Evolutionary conservation across 2,113 vertebrate species (phyloP).

Genomic region (Dasypus novemcinctus): DNA sequence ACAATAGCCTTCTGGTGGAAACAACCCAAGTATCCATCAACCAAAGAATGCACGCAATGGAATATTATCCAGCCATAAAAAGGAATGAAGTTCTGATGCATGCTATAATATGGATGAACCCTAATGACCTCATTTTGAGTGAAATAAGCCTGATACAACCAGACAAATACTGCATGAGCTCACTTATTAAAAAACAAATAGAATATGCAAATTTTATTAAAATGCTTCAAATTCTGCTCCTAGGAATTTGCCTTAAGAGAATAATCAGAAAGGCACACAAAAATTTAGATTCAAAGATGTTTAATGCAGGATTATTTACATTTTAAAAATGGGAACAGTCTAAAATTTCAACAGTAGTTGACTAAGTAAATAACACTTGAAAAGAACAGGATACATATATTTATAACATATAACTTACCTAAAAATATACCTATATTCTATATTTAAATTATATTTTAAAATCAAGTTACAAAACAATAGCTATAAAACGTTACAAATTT

Average conservation of each 20-base stretch:
- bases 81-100: no score
- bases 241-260: background rate
- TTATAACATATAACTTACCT: background rate
- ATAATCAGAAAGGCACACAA: background rate
- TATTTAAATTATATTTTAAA: background rate
- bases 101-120: no score
- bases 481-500: background rate
- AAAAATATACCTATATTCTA: background rate
- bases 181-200: no score
- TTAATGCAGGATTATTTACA: background rate
- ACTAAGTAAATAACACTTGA: background rate
- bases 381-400: background rate
- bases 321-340: background rate
- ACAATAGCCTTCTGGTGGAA: no score
- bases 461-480: background rate
- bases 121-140: no score
- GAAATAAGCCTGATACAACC: no score
- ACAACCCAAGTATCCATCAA: no score
- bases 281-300: background rate
- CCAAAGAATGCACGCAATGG: no score
- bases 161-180: no score
- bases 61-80: no score
- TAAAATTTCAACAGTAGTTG: slow-evolving; percentile 23
- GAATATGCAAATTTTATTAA: background rate
- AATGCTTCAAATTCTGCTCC: background rate